Base-by-base conservation (phyloP, 1,140 invertebrate genomes). In the Leptinotarsa texana region DNA sequence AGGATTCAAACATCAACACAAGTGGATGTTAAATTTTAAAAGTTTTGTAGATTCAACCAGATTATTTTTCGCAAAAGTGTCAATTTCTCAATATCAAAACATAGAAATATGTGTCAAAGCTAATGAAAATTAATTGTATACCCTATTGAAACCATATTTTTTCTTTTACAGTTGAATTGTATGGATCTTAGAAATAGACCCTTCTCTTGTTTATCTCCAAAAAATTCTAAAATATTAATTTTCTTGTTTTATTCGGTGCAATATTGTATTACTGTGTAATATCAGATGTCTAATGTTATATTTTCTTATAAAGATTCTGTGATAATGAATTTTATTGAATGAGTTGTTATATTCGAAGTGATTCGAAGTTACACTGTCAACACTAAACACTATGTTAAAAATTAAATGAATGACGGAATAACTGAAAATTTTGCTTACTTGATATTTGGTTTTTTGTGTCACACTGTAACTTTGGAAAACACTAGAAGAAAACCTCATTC, bases 161-260 rank as follows among this genome's bases (percentile, higher is more conserved):
- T 33, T 42, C 3, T 42, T 42, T 42, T 11, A 8, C 8, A 42
- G 33, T 17, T 77, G 21, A 71, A 75, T 72, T 75, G 4, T 70
- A 48, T 69, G 33, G 74, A 75, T 70, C 8, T 42, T 42, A 42
- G 33, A 42, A 42, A 11, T 42, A 42, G 33, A 42, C 33, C 8
- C 33, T 42, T 42, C 8, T 42, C 33, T 42, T 42, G 33, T 57
- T 57, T 57, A 57, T 57, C n/a, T 57, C n/a, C 51, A 17, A 57
- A 57, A 57, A 57, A 57, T 57, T 17, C 33, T 11, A 42, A 42
- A 42, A 42, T 42, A 42, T 3, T 42, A 11, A 42, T 42, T 42
- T 42, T 42, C n/a, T 18, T 57, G 51, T 57, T 57, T 57, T 17
- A 57, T 57, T 57, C n/a, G 51, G 51, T 57, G 51, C 51, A 57